Base-by-base conservation (phyloP, 2,113 vertebrate species). In the Tringa solitaria region DNA sequence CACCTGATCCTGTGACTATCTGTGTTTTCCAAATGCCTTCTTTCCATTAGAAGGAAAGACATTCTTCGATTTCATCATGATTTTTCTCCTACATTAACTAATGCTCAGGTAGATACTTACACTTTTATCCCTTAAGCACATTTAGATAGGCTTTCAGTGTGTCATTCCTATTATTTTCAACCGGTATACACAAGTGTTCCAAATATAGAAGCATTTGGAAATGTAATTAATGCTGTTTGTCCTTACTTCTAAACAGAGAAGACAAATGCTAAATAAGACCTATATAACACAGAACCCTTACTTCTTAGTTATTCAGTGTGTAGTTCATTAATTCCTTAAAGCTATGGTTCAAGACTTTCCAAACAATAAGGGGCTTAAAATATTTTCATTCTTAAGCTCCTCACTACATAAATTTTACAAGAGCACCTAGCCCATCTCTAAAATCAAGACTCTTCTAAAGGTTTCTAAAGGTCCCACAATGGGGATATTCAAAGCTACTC, bases 181-280 rank as follows among this genome's bases (percentile, higher is more conserved):
- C 28, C 2, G 5, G 6, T n/a, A 37, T n/a, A 77, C n/a, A 45
- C 41, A 85, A 67, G 28, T n/a, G 11, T 35, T 94, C 63, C 54
- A 93, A 77, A 88, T 77, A 88, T 60, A 92, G 88, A 92, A 81
- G 64, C 70, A 57, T 73, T 89, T 84, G 32, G 57, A 95, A 92
- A 78, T 46, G 12, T 50, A 89, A 69, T 84, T 79, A 85, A 89
- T 79, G 24, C 8, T 90, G 32, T 17, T 92, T 79, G 22, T 68
- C 57, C 73, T 90, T 79, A 64, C 56, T 70, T 81, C 65, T 65
- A 69, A 84, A 75, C 48, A 87, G 41, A 90, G 57, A 87, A 88
- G 41, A 86, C 39, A 94, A 63, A 74, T 83, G n/a, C 23, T 87
- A 68, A 90, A 67, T 76, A 90, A 76, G 50, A 70, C 26, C 56